These are phyloP conservation scores for Tonatia bakeri DNA, from an alignment of 2,113 vertebrate genomes.

Conservation along the genomic window DNA sequence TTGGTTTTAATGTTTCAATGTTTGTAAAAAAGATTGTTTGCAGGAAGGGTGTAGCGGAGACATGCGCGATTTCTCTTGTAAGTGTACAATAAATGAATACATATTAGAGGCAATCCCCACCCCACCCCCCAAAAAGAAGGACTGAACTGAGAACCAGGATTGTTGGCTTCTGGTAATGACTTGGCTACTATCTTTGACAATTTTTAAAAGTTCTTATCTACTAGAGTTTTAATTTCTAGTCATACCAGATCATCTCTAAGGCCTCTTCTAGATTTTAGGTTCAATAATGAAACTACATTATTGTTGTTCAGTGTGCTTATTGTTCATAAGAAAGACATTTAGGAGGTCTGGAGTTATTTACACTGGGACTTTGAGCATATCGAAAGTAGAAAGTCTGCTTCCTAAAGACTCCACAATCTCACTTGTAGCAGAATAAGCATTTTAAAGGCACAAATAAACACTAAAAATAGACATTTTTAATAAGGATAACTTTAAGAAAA, in stretches of 20 bases:
- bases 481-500: background rate
- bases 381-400: background rate
- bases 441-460: background rate
- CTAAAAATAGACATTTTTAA: background rate
- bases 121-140: too few relatives aligned
- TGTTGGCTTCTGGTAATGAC: background rate
- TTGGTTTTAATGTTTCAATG: slow-evolving; percentile 88
- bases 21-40: slow-evolving; percentile 85
- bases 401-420: background rate
- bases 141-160: background rate
- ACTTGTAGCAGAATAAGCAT: background rate
- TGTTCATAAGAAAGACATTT: background rate
- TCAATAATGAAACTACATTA: background rate
- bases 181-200: background rate
- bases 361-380: background rate
- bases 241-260: background rate
- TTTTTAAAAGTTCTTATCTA: background rate
- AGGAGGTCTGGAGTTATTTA: background rate
- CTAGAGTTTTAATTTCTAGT: background rate
- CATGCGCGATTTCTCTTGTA: slow-evolving; percentile 82
- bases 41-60: slow-evolving; percentile 30
- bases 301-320: background rate
- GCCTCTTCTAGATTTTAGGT: background rate
- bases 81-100: slow-evolving; percentile 83
- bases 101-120: slow-evolving; percentile 73